Conservation (phyloP, 1,140 invertebrate species). For the Ylistrum balloti region DNA sequence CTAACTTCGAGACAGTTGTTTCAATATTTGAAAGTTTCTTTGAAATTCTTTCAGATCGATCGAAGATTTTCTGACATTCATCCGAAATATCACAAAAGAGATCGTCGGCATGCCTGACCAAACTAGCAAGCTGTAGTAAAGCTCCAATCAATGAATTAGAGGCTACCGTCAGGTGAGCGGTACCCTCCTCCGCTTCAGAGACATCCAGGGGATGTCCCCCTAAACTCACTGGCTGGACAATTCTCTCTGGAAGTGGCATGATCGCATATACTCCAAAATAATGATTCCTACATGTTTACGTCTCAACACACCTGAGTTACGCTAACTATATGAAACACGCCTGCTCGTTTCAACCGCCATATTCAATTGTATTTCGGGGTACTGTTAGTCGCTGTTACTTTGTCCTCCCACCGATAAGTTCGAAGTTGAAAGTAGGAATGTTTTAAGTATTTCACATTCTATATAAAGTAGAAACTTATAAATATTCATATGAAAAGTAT, state of each 20-base stretch:
- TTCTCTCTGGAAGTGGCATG: constrained; percentile 75
- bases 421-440: constrained; percentile 33
- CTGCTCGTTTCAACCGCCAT: constrained; percentile 59
- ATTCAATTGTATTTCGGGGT: constrained; percentile 55
- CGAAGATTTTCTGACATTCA: constrained; percentile 87
- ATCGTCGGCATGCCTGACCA: constrained; percentile 89
- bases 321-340: constrained; percentile 47
- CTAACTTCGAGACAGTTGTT: constrained; percentile 85
- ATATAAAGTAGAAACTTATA: background rate
- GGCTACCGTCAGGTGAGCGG: constrained; percentile 85
- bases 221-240: constrained; percentile 70
- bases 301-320: constrained; percentile 41
- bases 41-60: constrained; percentile 86
- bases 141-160: constrained; percentile 90
- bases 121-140: constrained; percentile 89
- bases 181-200: constrained; percentile 62
- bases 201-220: constrained; percentile 66
- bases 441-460: background rate
- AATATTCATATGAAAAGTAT: background rate
- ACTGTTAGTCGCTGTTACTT: constrained; percentile 52
- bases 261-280: constrained; percentile 49
- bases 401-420: constrained; percentile 44
- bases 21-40: constrained; percentile 86
- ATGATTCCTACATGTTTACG: constrained; percentile 50
- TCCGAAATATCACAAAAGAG: constrained; percentile 89